phyloP scores from a whole-genome alignment of 2,797 vertebrate genomes.

The Poeciliopsis gracilis region DNA sequence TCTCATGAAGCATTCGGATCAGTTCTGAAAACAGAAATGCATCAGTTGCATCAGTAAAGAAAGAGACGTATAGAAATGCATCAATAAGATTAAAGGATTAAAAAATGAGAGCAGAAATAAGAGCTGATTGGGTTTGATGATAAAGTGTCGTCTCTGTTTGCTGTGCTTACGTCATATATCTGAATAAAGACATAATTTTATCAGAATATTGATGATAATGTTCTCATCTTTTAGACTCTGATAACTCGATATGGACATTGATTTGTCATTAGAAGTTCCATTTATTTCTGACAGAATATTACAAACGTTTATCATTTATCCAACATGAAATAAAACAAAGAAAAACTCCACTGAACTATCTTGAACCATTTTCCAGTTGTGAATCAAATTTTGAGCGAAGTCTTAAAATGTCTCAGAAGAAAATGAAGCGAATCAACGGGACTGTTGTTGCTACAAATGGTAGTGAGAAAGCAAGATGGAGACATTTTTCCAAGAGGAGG shows the following conservation, averaged over 20 bases:
- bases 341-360: not conserved
- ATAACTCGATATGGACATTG: not conserved
- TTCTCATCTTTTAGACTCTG: not conserved
- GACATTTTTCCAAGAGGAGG: too few species aligned
- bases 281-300: not conserved
- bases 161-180: not conserved
- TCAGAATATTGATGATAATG: not conserved
- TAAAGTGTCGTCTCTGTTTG: conserved; percentile 4
- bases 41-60: conserved; percentile 6
- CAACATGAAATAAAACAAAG: not conserved
- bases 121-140: conserved; percentile 15
- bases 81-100: not conserved
- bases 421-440: too few species aligned
- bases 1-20: conserved; percentile 11
- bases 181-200: not conserved
- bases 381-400: too few species aligned
- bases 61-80: not conserved
- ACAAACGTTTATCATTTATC: not conserved
- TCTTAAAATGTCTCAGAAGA: too few species aligned
- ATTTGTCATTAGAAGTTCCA: not conserved
- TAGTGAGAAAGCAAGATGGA: too few species aligned
- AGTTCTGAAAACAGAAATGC: conserved; percentile 22
- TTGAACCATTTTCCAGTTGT: not conserved
- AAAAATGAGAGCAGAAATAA: not conserved
- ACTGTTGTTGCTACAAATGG: too few species aligned